Percentiles rank a stretch among this genome's conserved stretches.
Evolutionary conservation across 2,113 vertebrate genomes (phyloP).

Genomic region (Sceloporus undulatus): DNA sequence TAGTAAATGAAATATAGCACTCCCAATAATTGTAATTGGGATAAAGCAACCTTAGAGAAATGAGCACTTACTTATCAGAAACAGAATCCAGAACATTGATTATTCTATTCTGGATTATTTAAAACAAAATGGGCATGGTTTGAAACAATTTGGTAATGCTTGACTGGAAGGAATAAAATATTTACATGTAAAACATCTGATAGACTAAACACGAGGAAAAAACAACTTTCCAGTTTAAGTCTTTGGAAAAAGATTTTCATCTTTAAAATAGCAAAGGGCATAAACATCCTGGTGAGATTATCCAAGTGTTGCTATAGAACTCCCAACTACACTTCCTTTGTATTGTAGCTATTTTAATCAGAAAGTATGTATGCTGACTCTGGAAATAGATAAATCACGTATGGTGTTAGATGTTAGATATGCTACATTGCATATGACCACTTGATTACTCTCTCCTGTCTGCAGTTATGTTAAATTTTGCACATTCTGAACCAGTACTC

Average conservation of each 20-base stretch:
- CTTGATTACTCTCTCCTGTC: neutral
- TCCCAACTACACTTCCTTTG: conserved; percentile 36
- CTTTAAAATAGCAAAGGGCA: conserved; percentile 31
- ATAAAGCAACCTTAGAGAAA: neutral
- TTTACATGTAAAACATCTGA: conserved; percentile 42
- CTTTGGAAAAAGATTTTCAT: conserved; percentile 27
- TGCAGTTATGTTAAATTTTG: neutral
- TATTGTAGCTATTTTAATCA: conserved; percentile 35
- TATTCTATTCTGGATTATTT: neutral
- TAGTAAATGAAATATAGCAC: neutral
- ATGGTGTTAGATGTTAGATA: conserved; percentile 18
- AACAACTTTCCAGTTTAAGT: conserved; percentile 30
- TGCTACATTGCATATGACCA: conserved; percentile 24
- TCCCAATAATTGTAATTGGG: neutral
- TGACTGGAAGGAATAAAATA: neutral
- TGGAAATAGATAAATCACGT: neutral
- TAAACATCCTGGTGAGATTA: conserved; percentile 42
- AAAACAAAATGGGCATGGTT: neutral
- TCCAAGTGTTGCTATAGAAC: conserved; percentile 17
- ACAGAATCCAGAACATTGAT: neutral
- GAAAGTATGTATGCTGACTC: conserved; percentile 21
- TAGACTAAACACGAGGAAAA: conserved; percentile 49
- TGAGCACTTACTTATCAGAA: neutral
- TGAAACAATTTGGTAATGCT: neutral
- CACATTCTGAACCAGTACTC: conserved; percentile 12